Evolutionary conservation across 2,888 invertebrate genomes (phyloP).

Genomic region (Caradrina kadenii): DNA sequence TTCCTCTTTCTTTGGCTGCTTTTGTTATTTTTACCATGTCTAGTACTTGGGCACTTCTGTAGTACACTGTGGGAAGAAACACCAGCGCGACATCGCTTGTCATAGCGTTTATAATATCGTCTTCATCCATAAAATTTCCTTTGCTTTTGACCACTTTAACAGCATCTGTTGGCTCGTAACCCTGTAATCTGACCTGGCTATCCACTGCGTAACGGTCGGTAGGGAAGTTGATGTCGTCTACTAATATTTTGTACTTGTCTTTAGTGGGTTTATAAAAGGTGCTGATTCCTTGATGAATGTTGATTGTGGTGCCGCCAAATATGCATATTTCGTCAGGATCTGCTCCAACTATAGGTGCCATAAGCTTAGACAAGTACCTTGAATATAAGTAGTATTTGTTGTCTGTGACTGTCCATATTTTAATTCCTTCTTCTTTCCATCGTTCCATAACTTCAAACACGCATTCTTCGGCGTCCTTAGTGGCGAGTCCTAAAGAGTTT

Average conservation of each 20-base stretch:
- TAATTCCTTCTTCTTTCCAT: conserved; percentile 82
- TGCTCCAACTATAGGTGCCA: conserved; percentile 81
- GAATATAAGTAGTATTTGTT: conserved; percentile 81
- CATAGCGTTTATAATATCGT: conserved; percentile 81
- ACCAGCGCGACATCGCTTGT: conserved; percentile 80
- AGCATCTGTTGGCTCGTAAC: conserved; percentile 77
- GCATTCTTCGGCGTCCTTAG: conserved; percentile 78
- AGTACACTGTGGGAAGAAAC: conserved; percentile 79
- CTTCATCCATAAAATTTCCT: conserved; percentile 75
- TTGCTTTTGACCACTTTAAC: conserved; percentile 80
- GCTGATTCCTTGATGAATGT: conserved; percentile 81
- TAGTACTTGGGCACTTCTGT: conserved; percentile 81
- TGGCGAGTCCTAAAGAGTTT: conserved; percentile 82
- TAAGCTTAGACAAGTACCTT: conserved; percentile 72
- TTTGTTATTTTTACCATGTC: conserved; percentile 79
- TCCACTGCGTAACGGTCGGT: conserved; percentile 85
- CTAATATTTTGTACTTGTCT: conserved; percentile 79
- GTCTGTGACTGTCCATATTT: conserved; percentile 77
- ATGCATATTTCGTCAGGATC: conserved; percentile 78
- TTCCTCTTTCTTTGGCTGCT: conserved; percentile 76
- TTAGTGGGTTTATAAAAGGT: conserved; percentile 82
- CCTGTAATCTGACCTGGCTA: conserved; percentile 81
- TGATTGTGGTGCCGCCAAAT: conserved; percentile 76
- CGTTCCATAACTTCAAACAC: conserved; percentile 69
- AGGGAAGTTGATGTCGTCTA: conserved; percentile 83